A percentile compares a stretch with the other conserved stretches of the same genome.
These are phyloP conservation scores for Pelvicachromis taeniatus DNA, from an alignment of 2,113 vertebrate genomes.

Conservation along the genomic window DNA sequence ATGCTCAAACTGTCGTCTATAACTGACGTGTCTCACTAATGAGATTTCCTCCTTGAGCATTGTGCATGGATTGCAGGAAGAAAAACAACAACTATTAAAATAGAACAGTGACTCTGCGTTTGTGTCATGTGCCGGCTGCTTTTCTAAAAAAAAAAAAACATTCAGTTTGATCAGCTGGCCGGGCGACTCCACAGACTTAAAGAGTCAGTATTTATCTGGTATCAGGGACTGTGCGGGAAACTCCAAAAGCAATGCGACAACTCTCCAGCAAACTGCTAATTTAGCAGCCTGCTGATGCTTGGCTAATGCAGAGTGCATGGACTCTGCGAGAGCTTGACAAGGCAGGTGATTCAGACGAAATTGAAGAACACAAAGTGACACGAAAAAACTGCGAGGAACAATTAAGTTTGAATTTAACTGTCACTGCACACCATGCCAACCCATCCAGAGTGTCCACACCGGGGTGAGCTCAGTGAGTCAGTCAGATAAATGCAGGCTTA, in stretches of 20 bases:
- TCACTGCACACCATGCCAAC: constrained; percentile 15
- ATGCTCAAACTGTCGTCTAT: constrained; percentile 39
- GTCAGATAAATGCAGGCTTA: constrained; percentile 41
- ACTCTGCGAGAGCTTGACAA: not conserved
- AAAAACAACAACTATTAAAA: constrained; percentile 13
- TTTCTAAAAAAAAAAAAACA: not conserved
- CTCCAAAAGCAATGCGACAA: constrained; percentile 19
- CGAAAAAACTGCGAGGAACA: not conserved
- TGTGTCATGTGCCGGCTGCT: constrained; percentile 1
- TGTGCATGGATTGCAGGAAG: not conserved
- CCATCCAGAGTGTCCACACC: constrained; percentile 4
- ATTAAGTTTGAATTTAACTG: constrained; percentile 15
- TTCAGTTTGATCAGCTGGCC: constrained; percentile 5
- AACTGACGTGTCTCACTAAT: constrained; percentile 40
- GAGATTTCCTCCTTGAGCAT: constrained; percentile 26
- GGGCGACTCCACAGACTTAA: not conserved
- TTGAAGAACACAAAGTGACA: constrained; percentile 41
- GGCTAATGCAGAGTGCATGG: constrained; percentile 28
- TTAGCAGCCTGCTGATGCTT: constrained; percentile 36
- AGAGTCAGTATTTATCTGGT: not conserved
- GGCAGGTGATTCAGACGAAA: constrained; percentile 12
- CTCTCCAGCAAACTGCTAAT: constrained; percentile 31
- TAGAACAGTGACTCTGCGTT: constrained; percentile 21
- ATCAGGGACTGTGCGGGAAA: constrained; percentile 59
- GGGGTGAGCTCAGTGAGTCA: not conserved